Conservation (phyloP, 1,140 invertebrate species). For the Rhopalosiphum padi region DNA sequence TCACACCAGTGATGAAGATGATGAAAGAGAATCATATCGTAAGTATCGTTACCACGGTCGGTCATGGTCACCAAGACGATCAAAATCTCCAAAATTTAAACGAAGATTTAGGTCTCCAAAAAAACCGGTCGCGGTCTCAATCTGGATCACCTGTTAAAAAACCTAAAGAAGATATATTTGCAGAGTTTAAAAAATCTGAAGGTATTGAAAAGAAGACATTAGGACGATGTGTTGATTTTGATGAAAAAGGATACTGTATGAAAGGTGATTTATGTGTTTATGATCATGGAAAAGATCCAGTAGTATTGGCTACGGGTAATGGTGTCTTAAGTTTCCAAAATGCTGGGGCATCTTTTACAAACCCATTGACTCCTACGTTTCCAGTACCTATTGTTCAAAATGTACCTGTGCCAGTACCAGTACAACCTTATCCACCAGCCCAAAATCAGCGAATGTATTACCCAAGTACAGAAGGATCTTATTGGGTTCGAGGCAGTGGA, state of each 20-base stretch:
- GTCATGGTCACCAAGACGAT: slow-evolving; percentile 52
- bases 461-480: slow-evolving; percentile 51
- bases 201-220: slow-evolving; percentile 39
- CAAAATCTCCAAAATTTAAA: slow-evolving; percentile 53
- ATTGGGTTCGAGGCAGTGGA: slow-evolving; percentile 49
- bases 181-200: slow-evolving; percentile 54
- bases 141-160: slow-evolving; percentile 43
- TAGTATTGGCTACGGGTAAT: slow-evolving; percentile 82
- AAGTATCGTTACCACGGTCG: slow-evolving; percentile 50
- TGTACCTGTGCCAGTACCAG: slow-evolving; percentile 64
- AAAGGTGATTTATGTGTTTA: slow-evolving; percentile 92
- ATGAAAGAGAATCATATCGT: slow-evolving; percentile 52
- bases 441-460: slow-evolving; percentile 39
- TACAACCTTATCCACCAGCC: slow-evolving; percentile 58
- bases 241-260: slow-evolving; percentile 94
- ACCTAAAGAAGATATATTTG: slow-evolving; percentile 54
- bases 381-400: slow-evolving; percentile 61
- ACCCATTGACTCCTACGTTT: slow-evolving; percentile 19
- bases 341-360: slow-evolving; percentile 31
- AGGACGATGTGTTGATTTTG: slow-evolving; percentile 61
- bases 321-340: slow-evolving; percentile 63
- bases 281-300: slow-evolving; percentile 93
- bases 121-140: slow-evolving; percentile 37
- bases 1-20: slow-evolving; percentile 50
- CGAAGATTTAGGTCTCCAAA: slow-evolving; percentile 49